Conservation (phyloP, 2,888 invertebrate species). For the Folsomia candida region DNA sequence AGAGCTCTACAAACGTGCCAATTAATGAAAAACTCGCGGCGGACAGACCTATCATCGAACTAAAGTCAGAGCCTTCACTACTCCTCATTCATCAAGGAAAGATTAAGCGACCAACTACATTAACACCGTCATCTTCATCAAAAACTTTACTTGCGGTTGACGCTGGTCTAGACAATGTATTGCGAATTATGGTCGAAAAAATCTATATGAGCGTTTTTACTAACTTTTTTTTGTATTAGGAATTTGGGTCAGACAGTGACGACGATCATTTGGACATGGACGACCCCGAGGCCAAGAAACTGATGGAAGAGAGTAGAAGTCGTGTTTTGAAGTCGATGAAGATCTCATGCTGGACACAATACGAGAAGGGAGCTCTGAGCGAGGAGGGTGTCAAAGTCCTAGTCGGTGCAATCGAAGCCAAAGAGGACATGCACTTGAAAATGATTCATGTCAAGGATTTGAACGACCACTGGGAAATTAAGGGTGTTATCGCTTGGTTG, state of each 20-base stretch:
- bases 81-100: neutral
- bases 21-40: too few species aligned
- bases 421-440: conserved; percentile 58
- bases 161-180: neutral
- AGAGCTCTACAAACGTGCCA: neutral
- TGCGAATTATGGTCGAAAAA: neutral
- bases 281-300: conserved; percentile 55
- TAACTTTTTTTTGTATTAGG: neutral
- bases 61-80: neutral
- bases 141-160: too few species aligned
- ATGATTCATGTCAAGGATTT: conserved; percentile 57
- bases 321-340: conserved; percentile 64
- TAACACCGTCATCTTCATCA: conserved; percentile 54
- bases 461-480: conserved; percentile 56
- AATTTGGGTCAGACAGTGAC: neutral
- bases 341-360: conserved; percentile 64
- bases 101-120: conserved; percentile 6
- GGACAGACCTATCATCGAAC: neutral
- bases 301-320: conserved; percentile 62
- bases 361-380: conserved; percentile 64
- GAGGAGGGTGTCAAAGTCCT: conserved; percentile 61
- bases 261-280: neutral
- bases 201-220: neutral
- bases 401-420: conserved; percentile 60
- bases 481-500: conserved; percentile 58